Base-by-base conservation (phyloP, 2,888 invertebrate genomes). In the Drosophila neotestacea region DNA sequence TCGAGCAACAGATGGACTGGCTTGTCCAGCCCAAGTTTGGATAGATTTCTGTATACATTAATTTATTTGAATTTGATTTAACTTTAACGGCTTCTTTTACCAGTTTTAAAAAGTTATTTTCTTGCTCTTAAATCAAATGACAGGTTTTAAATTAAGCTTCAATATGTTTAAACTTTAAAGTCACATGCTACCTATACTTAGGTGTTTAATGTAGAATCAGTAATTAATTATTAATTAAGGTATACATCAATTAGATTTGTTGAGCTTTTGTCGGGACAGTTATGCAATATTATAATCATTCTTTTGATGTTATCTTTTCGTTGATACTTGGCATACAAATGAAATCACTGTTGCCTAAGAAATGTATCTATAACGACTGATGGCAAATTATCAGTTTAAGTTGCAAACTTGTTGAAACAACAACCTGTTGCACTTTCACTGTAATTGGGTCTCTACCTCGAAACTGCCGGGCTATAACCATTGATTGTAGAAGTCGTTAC, bases 341-440 rank as follows among this genome's bases (percentile, higher is more conserved):
- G 38, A 4, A 51, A n/a, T 27, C 6, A 34, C 38, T 28, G 41
- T 34, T 59, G 3, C 44, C 39, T n/a, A 46, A 47, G 46, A 64
- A 63, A 63, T 39, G 38, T 9, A 30, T 4, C 9, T 44, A 27
- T 11, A 44, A 44, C 39, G 9, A 44, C 28, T 30, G 46, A 46
- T 30, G n/a, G 9, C 13, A 58, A 63, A 52, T 58, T 48, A 30
- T 10, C 51, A 13, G 16, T 38, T 54, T 10, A 48, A 16, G 27
- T 64, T 54, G 44, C 34, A 63, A 71, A 55, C 58, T 55, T 51
- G 52, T 47, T 47, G 46, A 13, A 7, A 9, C 39, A 52, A 39
- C 54, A 73, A 62, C 74, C 73, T 62, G 62, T 68, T 68, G 69
- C 58, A 68, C 73, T 68, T 73, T 73, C 73, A 59, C 75, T 55